phyloP scores from a whole-genome alignment of 1,140 invertebrate species.

The Panulirus ornatus region DNA sequence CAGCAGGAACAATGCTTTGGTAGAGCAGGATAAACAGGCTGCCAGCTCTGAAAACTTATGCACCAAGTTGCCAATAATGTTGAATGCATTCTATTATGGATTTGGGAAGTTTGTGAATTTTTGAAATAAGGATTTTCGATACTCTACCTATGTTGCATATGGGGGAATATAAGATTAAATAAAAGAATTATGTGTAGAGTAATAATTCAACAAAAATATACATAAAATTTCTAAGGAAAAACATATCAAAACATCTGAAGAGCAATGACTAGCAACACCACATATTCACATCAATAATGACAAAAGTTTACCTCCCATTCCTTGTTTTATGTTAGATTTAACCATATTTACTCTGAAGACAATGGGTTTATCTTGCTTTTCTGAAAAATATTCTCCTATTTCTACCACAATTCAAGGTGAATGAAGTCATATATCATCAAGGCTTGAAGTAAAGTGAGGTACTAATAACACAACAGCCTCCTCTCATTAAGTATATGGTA shows the following conservation, averaged over 20 bases:
- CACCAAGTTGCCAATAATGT: too few relatives aligned
- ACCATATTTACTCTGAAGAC: background rate
- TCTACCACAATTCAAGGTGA: background rate
- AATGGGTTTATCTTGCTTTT: background rate
- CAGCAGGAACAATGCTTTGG: too few relatives aligned
- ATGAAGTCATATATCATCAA: background rate
- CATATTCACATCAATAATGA: background rate
- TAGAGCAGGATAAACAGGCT: too few relatives aligned
- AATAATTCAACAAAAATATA: background rate
- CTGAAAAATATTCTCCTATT: background rate
- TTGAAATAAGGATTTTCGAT: too few relatives aligned
- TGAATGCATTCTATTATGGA: too few relatives aligned
- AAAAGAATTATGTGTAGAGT: background rate
- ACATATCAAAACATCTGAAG: background rate
- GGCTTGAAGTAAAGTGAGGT: background rate
- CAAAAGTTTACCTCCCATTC: background rate
- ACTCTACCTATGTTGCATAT: too few relatives aligned
- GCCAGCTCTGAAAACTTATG: too few relatives aligned
- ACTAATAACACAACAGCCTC: background rate
- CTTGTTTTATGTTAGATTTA: background rate
- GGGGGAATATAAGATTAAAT: background rate
- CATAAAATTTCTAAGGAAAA: background rate
- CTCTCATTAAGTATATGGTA: background rate
- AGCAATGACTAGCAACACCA: constrained; percentile 1
- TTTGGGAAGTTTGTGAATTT: too few relatives aligned